phyloP scores from a whole-genome alignment of 2,113 vertebrate genomes.

The Meles meles region DNA sequence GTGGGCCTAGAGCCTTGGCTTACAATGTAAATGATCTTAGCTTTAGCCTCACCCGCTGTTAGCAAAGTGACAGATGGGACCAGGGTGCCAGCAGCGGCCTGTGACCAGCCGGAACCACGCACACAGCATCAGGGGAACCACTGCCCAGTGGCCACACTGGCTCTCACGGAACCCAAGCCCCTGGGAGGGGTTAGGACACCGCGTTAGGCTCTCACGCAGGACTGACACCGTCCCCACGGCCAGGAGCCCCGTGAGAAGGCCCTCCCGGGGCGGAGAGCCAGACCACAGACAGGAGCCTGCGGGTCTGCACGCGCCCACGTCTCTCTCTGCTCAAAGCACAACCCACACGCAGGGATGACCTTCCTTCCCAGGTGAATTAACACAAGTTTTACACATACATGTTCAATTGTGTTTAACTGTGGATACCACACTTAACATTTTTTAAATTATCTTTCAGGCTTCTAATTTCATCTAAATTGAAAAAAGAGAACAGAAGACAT shows the following conservation, averaged over 20 bases:
- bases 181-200: fast-evolving
- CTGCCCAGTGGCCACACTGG: fast-evolving
- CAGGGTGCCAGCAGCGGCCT: too few species aligned
- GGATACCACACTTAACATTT: not conserved
- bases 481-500: not conserved
- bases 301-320: fast-evolving
- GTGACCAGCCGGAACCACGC: not conserved
- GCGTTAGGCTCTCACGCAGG: fast-evolving
- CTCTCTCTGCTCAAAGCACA: not conserved
- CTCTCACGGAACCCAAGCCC: fast-evolving
- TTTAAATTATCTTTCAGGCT: not conserved
- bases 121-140: fast-evolving
- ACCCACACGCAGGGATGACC: not conserved
- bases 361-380: not conserved
- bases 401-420: not conserved
- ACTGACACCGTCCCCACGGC: not conserved
- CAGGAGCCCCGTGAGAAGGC: fast-evolving
- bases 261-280: not conserved
- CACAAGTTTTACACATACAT: too few species aligned
- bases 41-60: not conserved
- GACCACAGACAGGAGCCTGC: not conserved
- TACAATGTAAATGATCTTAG: not conserved
- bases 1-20: not conserved
- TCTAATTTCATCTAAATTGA: not conserved
- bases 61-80: not conserved